phyloP scores from a whole-genome alignment of 2,113 vertebrate genomes.

The Pelodiscus sinensis region DNA sequence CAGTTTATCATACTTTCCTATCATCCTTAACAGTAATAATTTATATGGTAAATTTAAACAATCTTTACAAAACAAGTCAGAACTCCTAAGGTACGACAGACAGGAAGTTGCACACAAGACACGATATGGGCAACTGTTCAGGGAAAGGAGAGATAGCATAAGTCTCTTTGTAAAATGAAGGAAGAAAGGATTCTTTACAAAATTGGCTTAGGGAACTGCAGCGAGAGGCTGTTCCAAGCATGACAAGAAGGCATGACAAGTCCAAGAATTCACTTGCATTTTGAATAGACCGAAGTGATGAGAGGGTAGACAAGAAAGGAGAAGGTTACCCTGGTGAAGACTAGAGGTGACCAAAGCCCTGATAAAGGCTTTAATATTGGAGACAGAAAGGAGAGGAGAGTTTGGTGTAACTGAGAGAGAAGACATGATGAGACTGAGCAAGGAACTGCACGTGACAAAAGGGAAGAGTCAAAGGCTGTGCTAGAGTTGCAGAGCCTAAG shows the following conservation, averaged over 20 bases:
- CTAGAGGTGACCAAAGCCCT: neutral
- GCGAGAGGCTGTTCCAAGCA: neutral
- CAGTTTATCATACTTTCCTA: neutral
- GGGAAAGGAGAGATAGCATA: neutral
- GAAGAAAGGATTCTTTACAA: neutral
- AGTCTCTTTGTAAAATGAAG: rapidly evolving
- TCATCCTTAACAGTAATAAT: neutral
- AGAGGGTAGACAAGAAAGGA: neutral
- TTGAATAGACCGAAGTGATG: neutral
- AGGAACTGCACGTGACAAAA: neutral
- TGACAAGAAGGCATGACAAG: neutral
- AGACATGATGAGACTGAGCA: rapidly evolving
- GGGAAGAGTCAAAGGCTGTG: neutral
- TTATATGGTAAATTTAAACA: neutral
- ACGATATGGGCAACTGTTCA: neutral
- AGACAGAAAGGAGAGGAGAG: neutral
- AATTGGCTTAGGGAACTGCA: neutral
- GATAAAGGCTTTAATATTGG: neutral
- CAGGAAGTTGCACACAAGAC: neutral
- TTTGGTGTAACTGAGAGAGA: neutral
- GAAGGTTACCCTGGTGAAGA: neutral
- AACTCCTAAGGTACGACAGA: neutral
- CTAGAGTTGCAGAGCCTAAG: neutral
- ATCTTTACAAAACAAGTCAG: neutral
- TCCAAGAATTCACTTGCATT: neutral